These are phyloP conservation scores for Zaprionus davidi DNA, from an alignment of 1,140 invertebrate genomes.

Conservation along the genomic window DNA sequence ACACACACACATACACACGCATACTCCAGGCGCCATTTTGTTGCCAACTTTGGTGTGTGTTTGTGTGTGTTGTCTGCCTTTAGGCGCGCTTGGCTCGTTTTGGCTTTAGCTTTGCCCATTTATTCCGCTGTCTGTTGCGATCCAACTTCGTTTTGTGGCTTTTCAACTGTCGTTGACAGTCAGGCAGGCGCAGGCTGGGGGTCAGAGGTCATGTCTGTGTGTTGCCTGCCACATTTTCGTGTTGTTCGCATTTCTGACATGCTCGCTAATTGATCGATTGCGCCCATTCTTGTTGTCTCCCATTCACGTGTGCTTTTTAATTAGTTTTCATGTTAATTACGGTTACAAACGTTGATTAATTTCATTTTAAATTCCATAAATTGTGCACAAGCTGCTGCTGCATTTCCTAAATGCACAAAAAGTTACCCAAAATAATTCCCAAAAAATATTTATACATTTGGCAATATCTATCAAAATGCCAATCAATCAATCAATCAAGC, in stretches of 20 bases:
- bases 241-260: background rate
- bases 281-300: background rate
- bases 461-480: slow-evolving; percentile 10
- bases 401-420: background rate
- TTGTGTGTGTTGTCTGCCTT: slow-evolving; percentile 23
- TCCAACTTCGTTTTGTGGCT: slow-evolving; percentile 34
- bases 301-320: background rate
- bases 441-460: slow-evolving; percentile 7
- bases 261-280: slow-evolving; percentile 24
- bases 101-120: slow-evolving; percentile 27
- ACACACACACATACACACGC: slow-evolving; percentile 20
- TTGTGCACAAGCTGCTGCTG: background rate
- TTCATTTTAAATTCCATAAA: slow-evolving; percentile 10
- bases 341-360: slow-evolving; percentile 3
- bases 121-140: slow-evolving; percentile 39
- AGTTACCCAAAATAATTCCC: background rate
- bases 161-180: slow-evolving; percentile 38
- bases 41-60: slow-evolving; percentile 29
- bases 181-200: background rate
- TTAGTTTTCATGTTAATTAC: slow-evolving; percentile 15
- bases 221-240: slow-evolving; percentile 4
- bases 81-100: slow-evolving; percentile 39
- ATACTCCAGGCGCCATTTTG: slow-evolving; percentile 50
- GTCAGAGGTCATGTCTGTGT: background rate
- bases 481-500: slow-evolving; percentile 40